Base-by-base conservation (phyloP, 2,888 invertebrate species). In the Sinopyrophorus schimmeli region DNA sequence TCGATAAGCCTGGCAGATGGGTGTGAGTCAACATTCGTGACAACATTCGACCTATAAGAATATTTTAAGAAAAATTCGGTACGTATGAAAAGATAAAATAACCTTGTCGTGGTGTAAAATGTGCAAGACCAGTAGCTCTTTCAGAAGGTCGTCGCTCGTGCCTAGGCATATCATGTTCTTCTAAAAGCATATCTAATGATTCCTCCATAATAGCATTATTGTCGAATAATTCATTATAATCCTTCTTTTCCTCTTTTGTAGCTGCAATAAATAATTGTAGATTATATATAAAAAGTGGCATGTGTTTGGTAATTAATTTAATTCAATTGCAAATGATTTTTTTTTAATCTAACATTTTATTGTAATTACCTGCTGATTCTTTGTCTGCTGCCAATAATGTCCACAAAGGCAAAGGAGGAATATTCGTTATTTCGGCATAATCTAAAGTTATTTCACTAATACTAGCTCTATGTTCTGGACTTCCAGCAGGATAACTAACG, bases 401-500 rank as follows among this genome's bases (percentile, higher is more conserved):
- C 90, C 96, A 98, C 11, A 99, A 76, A 0, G 99, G 99, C 38
- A 99, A 76, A 0, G 99, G 97, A 1, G 99, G 95, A 59, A 99
- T 95, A n/a, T 97, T 94, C 1, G 92, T 92, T 49, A 98, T 89
- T 73, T 99, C 98, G 0, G 95, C 90, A 69, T 96, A 96, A 74
- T 94, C 94, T 40, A 94, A 73, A 56, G 89, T 90, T 23, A 93
- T 78, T 66, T 94, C 94, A 68, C 94, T 92, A 0, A 87, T 89
- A 7, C 87, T 86, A n/a, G 85, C 84, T 27, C 86, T 72, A 42
- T 84, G 83, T 64, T 87, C 92, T 53, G 91, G 92, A 67, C 91
- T 89, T 55, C 87, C 89, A 20, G 84, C 84, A 15, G 84, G 84
- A 71, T 89, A 92, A 67, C 91, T 91, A 42, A 93, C 89, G 41